Conservation (phyloP, 2,113 vertebrate genomes). For the Xyrauchen texanus region DNA sequence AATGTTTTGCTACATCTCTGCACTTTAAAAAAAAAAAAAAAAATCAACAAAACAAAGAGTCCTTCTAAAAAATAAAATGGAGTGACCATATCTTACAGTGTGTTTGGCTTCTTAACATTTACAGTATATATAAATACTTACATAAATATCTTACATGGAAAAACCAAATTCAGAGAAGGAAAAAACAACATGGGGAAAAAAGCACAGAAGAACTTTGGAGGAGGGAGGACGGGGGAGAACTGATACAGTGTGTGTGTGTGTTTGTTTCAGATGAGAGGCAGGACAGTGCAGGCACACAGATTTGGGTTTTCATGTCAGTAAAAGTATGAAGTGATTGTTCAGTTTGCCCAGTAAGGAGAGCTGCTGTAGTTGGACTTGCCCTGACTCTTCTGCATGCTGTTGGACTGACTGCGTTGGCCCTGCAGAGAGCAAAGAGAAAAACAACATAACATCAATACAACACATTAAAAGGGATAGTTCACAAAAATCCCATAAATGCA, state of each 20-base stretch:
- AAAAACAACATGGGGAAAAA: constrained; percentile 60
- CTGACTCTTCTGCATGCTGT: constrained; percentile 78
- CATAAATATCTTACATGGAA: constrained; percentile 84
- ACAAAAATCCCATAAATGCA: too few species aligned
- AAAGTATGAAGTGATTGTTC: constrained; percentile 52
- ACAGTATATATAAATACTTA: constrained; percentile 85
- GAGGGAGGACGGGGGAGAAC: constrained; percentile 35
- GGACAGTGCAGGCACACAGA: constrained; percentile 18
- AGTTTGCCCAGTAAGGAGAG: constrained; percentile 81
- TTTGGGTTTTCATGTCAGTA: constrained; percentile 8
- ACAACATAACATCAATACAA: too few species aligned
- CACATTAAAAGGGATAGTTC: too few species aligned
- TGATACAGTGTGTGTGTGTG: background rate
- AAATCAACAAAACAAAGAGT: constrained; percentile 51
- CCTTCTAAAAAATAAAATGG: constrained; percentile 80
- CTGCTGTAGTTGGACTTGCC: constrained; percentile 78
- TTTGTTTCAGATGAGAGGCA: constrained; percentile 27
- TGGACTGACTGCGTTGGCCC: constrained; percentile 76
- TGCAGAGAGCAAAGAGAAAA: background rate
- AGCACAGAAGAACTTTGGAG: constrained; percentile 69
- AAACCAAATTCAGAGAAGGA: constrained; percentile 70
- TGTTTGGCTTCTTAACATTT: constrained; percentile 80
- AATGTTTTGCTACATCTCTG: constrained; percentile 74
- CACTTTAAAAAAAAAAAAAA: constrained; percentile 78
- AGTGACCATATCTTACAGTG: constrained; percentile 72